Percentiles rank a stretch among this genome's conserved stretches.
Conservation (phyloP, 2,888 invertebrate species). For the Amiota minor region DNA sequence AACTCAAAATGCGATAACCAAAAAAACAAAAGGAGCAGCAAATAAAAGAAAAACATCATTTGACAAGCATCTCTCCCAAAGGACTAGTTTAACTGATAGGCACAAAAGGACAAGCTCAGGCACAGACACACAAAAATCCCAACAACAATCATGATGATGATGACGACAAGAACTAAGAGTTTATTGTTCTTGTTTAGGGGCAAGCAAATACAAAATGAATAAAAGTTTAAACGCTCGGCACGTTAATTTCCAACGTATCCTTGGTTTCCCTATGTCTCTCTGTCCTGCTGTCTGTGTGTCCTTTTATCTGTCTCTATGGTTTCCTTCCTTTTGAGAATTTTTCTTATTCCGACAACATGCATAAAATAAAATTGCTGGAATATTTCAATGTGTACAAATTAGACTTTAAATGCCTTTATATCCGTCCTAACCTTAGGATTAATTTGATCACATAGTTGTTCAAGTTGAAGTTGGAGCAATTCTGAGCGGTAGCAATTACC, state of each 20-base stretch:
- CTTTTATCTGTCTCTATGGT: not conserved
- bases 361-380: constrained; percentile 51
- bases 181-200: constrained; percentile 20
- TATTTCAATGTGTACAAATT: constrained; percentile 59
- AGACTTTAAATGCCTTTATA: constrained; percentile 54
- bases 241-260: constrained; percentile 43
- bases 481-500: constrained; percentile 51
- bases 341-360: constrained; percentile 23
- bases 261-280: no score
- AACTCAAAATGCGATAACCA: constrained; percentile 54
- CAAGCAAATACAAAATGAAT: not conserved
- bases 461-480: not conserved
- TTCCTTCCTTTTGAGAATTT: not conserved
- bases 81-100: constrained; percentile 64
- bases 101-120: not conserved
- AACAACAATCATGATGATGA: constrained; percentile 15
- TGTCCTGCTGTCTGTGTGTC: no score
- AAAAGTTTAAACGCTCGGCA: constrained; percentile 58
- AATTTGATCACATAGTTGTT: constrained; percentile 4
- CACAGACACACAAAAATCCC: constrained; percentile 24
- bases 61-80: constrained; percentile 60
- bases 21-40: constrained; percentile 23
- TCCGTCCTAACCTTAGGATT: constrained; percentile 22
- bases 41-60: constrained; percentile 36
- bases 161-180: not conserved